Percentiles rank a stretch among this genome's conserved stretches.
Conservation (phyloP, 2,797 vertebrate species). For the Acestrorhynchus altus region DNA sequence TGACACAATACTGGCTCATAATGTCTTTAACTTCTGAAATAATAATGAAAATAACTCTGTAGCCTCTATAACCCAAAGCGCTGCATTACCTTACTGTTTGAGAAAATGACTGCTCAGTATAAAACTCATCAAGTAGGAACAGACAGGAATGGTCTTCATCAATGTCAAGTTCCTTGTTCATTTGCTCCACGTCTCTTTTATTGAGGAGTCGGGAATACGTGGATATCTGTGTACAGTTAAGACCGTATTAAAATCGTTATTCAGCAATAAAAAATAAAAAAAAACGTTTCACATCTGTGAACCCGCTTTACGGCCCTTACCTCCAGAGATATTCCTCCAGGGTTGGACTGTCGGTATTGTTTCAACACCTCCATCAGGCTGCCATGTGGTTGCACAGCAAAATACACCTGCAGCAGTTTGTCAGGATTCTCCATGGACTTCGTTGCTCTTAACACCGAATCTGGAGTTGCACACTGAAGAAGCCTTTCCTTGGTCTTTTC, state of each 20-base stretch:
- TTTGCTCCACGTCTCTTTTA: conserved; percentile 49
- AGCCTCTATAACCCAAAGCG: background rate
- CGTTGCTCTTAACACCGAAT: conserved; percentile 57
- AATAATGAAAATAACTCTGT: too few relatives aligned
- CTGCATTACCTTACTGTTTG: conserved; percentile 41
- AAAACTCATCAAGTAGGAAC: conserved; percentile 49
- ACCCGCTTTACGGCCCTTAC: conserved; percentile 26
- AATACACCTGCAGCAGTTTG: conserved; percentile 44
- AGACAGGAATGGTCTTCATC: conserved; percentile 25
- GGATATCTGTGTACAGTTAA: conserved; percentile 34
- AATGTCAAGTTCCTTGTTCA: conserved; percentile 40
- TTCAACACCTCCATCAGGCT: conserved; percentile 37
- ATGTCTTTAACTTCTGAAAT: too few relatives aligned
- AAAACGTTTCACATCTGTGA: too few relatives aligned
- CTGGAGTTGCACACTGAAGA: conserved; percentile 62
- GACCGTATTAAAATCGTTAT: too few relatives aligned
- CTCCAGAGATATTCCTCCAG: conserved; percentile 48
- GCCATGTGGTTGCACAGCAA: conserved; percentile 49
- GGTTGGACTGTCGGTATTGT: background rate
- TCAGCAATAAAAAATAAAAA: too few relatives aligned
- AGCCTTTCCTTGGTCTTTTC: conserved; percentile 41
- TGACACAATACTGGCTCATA: background rate
- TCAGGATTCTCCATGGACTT: conserved; percentile 20
- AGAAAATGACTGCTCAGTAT: conserved; percentile 52
- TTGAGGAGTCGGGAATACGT: conserved; percentile 47